phyloP scores from a whole-genome alignment of 2,888 invertebrate species.

The Biston stratarius region DNA sequence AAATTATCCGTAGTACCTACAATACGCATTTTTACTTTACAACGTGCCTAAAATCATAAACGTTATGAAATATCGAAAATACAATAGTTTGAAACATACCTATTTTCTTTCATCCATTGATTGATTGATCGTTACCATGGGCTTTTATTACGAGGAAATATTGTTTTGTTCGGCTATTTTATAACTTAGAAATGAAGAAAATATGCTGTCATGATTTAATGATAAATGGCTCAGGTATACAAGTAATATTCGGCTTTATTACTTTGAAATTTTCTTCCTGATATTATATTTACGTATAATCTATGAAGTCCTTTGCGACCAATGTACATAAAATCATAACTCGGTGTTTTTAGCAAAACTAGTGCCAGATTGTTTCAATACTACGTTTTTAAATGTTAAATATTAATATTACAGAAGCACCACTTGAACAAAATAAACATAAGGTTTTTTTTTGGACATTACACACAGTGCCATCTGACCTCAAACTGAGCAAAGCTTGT shows the following conservation, averaged over 20 bases:
- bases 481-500: no score
- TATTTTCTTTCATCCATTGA: conserved; percentile 49
- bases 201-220: conserved; percentile 43
- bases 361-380: no score
- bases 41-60: conserved; percentile 26
- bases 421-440: no score
- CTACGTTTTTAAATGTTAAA: no score
- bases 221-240: conserved; percentile 42
- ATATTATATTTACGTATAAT: conserved; percentile 13
- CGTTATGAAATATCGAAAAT: conserved; percentile 38
- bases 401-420: no score
- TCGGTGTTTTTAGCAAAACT: no score
- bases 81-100: conserved; percentile 45
- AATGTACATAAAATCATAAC: no score
- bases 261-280: conserved; percentile 24
- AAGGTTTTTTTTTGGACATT: no score
- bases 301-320: conserved; percentile 9
- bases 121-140: conserved; percentile 47
- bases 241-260: conserved; percentile 34
- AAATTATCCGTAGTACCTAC: not conserved
- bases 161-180: conserved; percentile 44
- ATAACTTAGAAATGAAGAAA: conserved; percentile 45
- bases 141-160: conserved; percentile 45
- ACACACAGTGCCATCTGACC: no score
- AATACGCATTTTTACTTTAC: conserved; percentile 16